phyloP scores from a whole-genome alignment of 1,140 invertebrate species.

The Bombus affinis region DNA sequence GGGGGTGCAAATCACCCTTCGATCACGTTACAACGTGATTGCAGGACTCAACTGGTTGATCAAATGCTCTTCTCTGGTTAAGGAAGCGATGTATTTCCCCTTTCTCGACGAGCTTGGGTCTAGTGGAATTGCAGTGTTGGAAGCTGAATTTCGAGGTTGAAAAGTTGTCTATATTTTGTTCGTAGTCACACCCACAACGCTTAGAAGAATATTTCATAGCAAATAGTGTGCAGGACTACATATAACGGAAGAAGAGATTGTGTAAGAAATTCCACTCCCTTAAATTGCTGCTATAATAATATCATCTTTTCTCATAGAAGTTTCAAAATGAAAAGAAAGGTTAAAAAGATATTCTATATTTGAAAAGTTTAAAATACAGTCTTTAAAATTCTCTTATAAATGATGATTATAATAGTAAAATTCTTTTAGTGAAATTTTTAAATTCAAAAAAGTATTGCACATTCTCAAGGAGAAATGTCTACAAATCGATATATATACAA shows the following conservation, averaged over 20 bases:
- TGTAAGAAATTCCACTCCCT: background rate
- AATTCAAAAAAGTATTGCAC: too few relatives aligned
- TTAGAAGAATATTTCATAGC: too few relatives aligned
- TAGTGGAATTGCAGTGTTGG: background rate
- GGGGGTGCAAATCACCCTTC: background rate
- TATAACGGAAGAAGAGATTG: background rate
- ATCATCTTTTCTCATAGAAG: background rate
- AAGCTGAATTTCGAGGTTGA: background rate
- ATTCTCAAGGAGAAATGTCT: too few relatives aligned
- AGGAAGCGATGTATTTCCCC: background rate
- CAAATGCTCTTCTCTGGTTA: background rate
- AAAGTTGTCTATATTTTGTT: background rate
- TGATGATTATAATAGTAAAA: too few relatives aligned
- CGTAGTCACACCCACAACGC: too few relatives aligned
- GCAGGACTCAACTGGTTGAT: background rate
- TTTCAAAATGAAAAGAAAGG: background rate
- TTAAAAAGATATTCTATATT: background rate
- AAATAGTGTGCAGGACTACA: too few relatives aligned
- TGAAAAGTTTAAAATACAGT: background rate
- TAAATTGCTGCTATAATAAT: background rate
- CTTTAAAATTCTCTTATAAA: too few relatives aligned
- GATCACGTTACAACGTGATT: conserved; percentile 9
- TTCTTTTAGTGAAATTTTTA: too few relatives aligned
- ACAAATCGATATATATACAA: too few relatives aligned
- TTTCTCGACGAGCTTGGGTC: background rate